These are phyloP conservation scores for Illadopsis cleaveri DNA, from an alignment of 2,113 vertebrate genomes.

Conservation along the genomic window DNA sequence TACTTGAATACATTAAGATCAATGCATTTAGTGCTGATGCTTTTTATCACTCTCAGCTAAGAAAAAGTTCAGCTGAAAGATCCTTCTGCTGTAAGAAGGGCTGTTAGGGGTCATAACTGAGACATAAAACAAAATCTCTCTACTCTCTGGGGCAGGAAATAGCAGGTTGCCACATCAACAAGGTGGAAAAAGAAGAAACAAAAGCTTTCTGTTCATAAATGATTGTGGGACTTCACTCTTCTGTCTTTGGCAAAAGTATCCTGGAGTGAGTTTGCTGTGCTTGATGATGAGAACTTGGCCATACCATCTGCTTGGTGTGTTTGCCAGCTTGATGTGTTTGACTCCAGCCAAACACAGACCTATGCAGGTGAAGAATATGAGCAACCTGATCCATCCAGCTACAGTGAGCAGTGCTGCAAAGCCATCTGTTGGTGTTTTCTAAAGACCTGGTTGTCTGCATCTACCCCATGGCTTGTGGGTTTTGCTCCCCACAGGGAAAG, in stretches of 20 bases:
- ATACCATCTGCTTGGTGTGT: not conserved
- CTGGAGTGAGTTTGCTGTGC: not conserved
- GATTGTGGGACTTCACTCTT: not conserved
- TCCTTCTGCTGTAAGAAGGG: not conserved
- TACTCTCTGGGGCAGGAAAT: not conserved
- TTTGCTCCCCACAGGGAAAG: not conserved
- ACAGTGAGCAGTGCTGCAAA: not conserved
- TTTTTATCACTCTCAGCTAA: constrained; percentile 8
- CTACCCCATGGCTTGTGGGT: not conserved
- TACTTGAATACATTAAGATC: not conserved
- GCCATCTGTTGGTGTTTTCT: not conserved
- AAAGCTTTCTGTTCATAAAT: not conserved
- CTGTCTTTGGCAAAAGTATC: not conserved
- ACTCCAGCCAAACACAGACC: not conserved
- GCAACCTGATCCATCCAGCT: not conserved
- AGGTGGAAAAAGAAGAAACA: not conserved
- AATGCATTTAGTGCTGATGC: not conserved
- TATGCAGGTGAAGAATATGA: not conserved
- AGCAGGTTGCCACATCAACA: not conserved
- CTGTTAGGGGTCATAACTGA: not conserved
- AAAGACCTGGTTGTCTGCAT: not conserved
- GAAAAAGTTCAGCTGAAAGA: constrained; percentile 11
- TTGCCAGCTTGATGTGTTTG: not conserved
- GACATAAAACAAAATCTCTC: not conserved
- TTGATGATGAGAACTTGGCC: not conserved